Percentiles rank a stretch among this genome's conserved stretches.
These are phyloP conservation scores for Lasioglossum malachurum DNA, from an alignment of 2,888 invertebrate species.

Conservation along the genomic window DNA sequence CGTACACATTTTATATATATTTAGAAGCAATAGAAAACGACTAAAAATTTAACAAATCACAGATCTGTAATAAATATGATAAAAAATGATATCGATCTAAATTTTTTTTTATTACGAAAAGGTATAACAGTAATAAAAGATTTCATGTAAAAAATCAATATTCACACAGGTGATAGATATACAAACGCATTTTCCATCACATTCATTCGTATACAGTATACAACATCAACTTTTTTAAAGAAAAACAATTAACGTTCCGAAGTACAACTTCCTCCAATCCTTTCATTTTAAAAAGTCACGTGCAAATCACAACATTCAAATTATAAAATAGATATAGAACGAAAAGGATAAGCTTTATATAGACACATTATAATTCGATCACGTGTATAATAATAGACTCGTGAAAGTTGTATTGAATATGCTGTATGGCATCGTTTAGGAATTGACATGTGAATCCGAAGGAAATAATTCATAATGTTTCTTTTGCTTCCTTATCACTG, in stretches of 20 bases:
- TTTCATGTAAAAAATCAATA: background rate
- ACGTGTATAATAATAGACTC: conserved; percentile 25
- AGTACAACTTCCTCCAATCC: conserved; percentile 19
- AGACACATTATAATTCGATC: background rate
- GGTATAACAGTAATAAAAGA: background rate
- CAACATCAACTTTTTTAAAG: conserved; percentile 28
- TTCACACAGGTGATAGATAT: conserved; percentile 39
- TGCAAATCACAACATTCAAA: background rate
- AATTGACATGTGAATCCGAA: conserved; percentile 27
- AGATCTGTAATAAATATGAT: background rate
- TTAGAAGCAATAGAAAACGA: background rate
- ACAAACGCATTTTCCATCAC: conserved; percentile 37
- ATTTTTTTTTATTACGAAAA: background rate
- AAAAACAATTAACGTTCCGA: conserved; percentile 25
- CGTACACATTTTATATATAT: background rate
- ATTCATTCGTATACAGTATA: conserved; percentile 35
- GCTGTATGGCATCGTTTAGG: conserved; percentile 10
- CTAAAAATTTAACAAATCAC: conserved; percentile 3
- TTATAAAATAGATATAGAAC: conserved; percentile 26
- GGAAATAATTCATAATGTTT: conserved; percentile 7
- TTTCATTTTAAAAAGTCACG: conserved; percentile 34
- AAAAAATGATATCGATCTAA: background rate
- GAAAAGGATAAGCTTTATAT: background rate
- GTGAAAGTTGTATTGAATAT: conserved; percentile 15
- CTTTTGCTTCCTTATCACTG: conserved; percentile 13